Conservation (phyloP, 2,888 invertebrate genomes). For the Rhodophaea formosa region DNA sequence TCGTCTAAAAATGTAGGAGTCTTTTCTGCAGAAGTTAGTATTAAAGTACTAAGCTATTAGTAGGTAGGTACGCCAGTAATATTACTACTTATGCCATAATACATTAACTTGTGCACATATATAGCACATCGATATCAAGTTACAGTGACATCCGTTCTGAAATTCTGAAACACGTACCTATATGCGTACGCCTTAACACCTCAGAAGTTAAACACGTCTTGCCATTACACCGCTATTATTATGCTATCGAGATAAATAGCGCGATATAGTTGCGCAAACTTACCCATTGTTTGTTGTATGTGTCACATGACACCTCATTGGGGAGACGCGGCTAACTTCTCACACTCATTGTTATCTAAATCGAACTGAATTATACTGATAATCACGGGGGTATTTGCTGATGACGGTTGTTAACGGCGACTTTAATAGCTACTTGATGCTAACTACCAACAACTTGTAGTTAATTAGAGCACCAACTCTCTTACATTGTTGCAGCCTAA, state of each 20-base stretch:
- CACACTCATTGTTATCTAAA: not conserved
- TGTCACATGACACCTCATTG: not conserved
- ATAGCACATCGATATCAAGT: too few species aligned
- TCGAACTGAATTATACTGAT: not conserved
- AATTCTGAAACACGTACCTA: not conserved
- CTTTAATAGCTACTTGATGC: not conserved
- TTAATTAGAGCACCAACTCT: not conserved
- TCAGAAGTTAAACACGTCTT: not conserved
- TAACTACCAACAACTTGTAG: slow-evolving; percentile 1
- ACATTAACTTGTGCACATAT: too few species aligned
- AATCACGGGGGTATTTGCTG: not conserved
- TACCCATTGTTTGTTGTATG: not conserved
- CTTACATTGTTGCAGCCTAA: slow-evolving; percentile 2
- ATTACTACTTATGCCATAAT: too few species aligned
- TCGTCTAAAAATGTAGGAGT: too few species aligned
- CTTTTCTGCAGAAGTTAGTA: too few species aligned
- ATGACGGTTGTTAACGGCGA: not conserved
- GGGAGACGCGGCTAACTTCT: not conserved
- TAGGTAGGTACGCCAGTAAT: too few species aligned
- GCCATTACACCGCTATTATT: not conserved
- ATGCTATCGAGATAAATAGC: not conserved
- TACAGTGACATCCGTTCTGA: too few species aligned
- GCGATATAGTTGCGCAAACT: not conserved
- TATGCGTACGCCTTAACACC: not conserved
- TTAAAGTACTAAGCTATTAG: too few species aligned